Base-by-base conservation (phyloP, 1,140 invertebrate genomes). In the Saccostrea echinata region DNA sequence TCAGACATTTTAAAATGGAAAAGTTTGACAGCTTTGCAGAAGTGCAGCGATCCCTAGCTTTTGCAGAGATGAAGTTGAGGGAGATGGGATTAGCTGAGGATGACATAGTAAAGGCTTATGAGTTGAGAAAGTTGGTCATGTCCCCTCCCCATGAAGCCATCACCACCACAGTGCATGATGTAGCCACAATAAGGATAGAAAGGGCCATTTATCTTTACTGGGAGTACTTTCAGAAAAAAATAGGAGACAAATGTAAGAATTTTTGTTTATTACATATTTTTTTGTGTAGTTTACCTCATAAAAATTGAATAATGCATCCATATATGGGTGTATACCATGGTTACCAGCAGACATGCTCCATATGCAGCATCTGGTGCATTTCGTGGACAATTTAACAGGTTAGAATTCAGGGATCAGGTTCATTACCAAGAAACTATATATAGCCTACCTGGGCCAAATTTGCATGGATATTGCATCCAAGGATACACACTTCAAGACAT, bases 11-110 rank as follows among this genome's bases (percentile, higher is more conserved):
- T 30, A 33, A 61, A 21, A 84, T 61, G 52, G 52, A 84, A 13
- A 61, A 84, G 55, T 84, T 57, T 61, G 83, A 84, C 16, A 55
- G 83, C 27, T 61, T 30, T 61, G 83, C 83, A 24, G 52, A 84
- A n/a, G 52, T 57, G 0, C 53, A 51, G 52, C 27, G 51, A 9
- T 33, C 16, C 16, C 51, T 51, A 12, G 51, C 52, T 35, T 51
- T 51, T 33, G 51, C 30, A 9, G 51, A 61, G 18, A 35, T 55
- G 52, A 84, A 61, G 52, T 55, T 84, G 9, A 16, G 83, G 13
- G 18, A 55, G 27, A 57, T 61, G 43, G 83, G 52, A 18, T 16
- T 53, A 27, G 83, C 83, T 9, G 55, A 61, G 8, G 55, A 84
- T 11, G 0, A 84, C 52, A 61, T 84, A 27, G 52, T 24, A n/a